Evolutionary conservation across 2,797 vertebrate species (phyloP).

Genomic region (Acipenser oxyrinchus): DNA sequence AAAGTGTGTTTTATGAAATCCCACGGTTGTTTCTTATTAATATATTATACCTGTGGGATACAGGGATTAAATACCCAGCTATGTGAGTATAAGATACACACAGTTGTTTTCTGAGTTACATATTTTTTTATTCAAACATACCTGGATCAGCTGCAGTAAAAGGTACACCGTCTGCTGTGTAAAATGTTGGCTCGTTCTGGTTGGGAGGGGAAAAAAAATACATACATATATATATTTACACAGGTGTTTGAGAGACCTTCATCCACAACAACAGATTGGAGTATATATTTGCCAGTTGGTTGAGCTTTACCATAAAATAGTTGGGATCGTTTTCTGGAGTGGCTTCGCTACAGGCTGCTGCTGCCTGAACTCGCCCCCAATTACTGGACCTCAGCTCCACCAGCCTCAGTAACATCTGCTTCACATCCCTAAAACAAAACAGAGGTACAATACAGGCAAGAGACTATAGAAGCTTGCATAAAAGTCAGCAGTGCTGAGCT

Average conservation of each 20-base stretch:
- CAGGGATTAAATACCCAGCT: no score
- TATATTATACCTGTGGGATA: no score
- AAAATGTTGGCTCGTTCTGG: conserved; percentile 96
- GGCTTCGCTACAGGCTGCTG: conserved; percentile 67
- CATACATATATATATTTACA: no score
- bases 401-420: conserved; percentile 84
- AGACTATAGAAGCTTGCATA: not conserved
- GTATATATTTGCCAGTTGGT: conserved; percentile 3
- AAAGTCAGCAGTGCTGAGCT: not conserved
- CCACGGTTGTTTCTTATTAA: no score
- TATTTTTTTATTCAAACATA: conserved; percentile 32
- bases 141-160: conserved; percentile 97
- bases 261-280: no score
- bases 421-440: conserved; percentile 69
- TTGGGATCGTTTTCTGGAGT: conserved; percentile 96
- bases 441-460: not conserved
- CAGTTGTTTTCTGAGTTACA: no score
- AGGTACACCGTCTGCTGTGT: conserved; percentile 86
- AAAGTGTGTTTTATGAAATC: no score
- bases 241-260: no score
- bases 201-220: not conserved
- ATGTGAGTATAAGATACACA: no score
- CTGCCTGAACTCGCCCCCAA: conserved; percentile 80
- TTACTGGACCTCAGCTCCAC: conserved; percentile 89
- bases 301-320: conserved; percentile 83